Evolutionary conservation across 2,113 vertebrate genomes (phyloP).

Genomic region (Bos taurus): ARS-UCD2.0 NC_037328.1:108555501-108556000

Average conservation of each 20-base stretch:
- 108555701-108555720: background rate
- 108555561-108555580: constrained; percentile 35
- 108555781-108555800: constrained; percentile 21
- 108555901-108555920: background rate
- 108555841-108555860: background rate
- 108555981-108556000: background rate
- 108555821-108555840: background rate
- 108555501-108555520: constrained; percentile 44
- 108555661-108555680: constrained; percentile 18
- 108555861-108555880: constrained; percentile 19
- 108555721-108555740: background rate
- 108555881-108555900: constrained; percentile 9
- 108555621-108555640: background rate
- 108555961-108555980: background rate
- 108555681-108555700: constrained; percentile 28
- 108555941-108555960: constrained; percentile 17
- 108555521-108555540: constrained; percentile 33
- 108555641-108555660: constrained; percentile 4
- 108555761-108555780: background rate
- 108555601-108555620: constrained; percentile 32
- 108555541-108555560: constrained; percentile 10
- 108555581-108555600: background rate
- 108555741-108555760: background rate
- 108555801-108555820: constrained; percentile 2
- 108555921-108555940: constrained; percentile 17